Evolutionary conservation across 2,113 vertebrate genomes (phyloP).

Genomic region (Puntigrus tetrazona): DNA sequence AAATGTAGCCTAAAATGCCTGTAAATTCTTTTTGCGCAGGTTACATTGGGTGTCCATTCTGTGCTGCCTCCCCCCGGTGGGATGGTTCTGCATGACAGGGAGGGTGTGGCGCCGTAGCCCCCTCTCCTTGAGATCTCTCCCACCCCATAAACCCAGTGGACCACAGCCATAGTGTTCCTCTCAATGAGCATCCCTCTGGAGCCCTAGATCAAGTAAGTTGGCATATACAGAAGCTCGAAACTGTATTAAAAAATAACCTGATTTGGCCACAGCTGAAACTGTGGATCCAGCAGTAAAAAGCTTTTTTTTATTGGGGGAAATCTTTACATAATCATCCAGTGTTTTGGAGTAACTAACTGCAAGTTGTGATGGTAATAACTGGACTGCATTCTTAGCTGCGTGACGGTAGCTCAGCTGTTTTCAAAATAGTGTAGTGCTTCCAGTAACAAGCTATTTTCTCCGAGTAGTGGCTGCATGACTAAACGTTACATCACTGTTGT

Average conservation of each 20-base stretch:
- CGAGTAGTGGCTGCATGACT: constrained; percentile 7
- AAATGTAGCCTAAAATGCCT: neutral
- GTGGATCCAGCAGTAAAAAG: neutral
- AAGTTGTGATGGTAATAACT: neutral
- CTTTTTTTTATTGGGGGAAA: neutral
- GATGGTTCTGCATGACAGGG: constrained; percentile 72
- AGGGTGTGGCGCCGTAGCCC: constrained; percentile 68
- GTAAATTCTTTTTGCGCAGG: constrained; percentile 8
- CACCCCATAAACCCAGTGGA: constrained; percentile 58
- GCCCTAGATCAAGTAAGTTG: constrained; percentile 71
- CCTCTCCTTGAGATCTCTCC: constrained; percentile 40
- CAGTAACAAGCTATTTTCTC: constrained; percentile 1
- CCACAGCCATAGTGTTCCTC: constrained; percentile 62
- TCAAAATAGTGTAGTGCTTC: neutral
- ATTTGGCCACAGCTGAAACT: constrained; percentile 2
- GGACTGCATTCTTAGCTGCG: neutral
- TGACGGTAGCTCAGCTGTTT: neutral
- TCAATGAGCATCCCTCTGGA: constrained; percentile 70
- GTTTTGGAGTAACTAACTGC: neutral
- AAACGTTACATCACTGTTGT: neutral
- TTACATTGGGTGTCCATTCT: constrained; percentile 54
- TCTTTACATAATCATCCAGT: neutral
- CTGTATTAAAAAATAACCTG: constrained; percentile 1
- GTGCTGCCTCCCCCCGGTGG: constrained; percentile 62
- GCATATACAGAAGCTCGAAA: neutral